phyloP scores from a whole-genome alignment of 2,888 invertebrate genomes.

The Trissolcus japonicus region DNA sequence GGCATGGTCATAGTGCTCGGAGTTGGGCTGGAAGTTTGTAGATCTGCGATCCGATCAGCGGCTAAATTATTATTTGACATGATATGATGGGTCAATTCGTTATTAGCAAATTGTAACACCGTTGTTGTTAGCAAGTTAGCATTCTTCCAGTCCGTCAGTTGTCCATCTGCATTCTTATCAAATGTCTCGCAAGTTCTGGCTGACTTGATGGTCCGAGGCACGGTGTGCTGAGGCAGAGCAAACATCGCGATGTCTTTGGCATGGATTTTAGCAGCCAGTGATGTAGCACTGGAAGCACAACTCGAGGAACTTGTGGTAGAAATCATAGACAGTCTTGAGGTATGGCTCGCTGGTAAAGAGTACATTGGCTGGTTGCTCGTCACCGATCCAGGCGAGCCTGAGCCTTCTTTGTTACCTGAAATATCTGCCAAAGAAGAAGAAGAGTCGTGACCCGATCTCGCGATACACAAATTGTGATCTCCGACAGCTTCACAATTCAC shows the following conservation, averaged over 20 bases:
- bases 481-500: constrained; percentile 64
- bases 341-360: constrained; percentile 52
- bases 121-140: constrained; percentile 60
- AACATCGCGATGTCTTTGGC: constrained; percentile 61
- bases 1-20: constrained; percentile 58
- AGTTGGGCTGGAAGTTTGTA: constrained; percentile 14
- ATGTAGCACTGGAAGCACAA: constrained; percentile 68
- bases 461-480: constrained; percentile 43
- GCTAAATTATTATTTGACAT: constrained; percentile 60
- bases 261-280: constrained; percentile 60
- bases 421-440: constrained; percentile 69
- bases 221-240: constrained; percentile 63
- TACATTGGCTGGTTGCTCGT: constrained; percentile 65
- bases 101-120: constrained; percentile 62
- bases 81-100: constrained; percentile 61
- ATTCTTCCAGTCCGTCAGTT: constrained; percentile 68
- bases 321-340: constrained; percentile 65
- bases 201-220: constrained; percentile 61
- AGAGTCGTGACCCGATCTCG: constrained; percentile 61
- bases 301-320: constrained; percentile 70
- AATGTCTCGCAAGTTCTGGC: background rate
- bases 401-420: constrained; percentile 68
- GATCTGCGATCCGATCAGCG: constrained; percentile 62
- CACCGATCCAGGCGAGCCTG: constrained; percentile 68
- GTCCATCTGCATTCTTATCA: background rate